phyloP scores from a whole-genome alignment of 2,888 invertebrate genomes.

The Portevinia maculata region DNA sequence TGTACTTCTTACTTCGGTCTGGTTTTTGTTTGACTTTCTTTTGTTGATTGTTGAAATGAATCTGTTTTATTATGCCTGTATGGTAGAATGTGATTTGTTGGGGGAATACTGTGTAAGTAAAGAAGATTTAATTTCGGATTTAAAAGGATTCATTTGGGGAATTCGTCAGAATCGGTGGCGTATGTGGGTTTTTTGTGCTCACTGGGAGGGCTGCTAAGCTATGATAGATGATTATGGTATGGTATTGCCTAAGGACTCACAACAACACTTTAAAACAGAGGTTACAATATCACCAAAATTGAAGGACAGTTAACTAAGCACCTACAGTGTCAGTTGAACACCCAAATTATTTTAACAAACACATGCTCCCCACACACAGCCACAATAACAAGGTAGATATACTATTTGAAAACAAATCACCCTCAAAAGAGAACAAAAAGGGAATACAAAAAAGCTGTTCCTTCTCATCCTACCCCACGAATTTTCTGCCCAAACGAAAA shows the following conservation, averaged over 20 bases:
- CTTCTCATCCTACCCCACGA: background rate
- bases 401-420: conserved; percentile 1
- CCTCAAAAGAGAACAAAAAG: background rate
- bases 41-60: conserved; percentile 54
- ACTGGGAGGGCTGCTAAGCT: background rate
- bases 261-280: no score
- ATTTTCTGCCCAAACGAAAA: background rate
- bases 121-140: background rate
- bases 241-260: no score
- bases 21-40: conserved; percentile 23
- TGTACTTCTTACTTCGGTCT: background rate
- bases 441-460: no score
- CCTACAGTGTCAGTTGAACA: background rate
- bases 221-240: no score
- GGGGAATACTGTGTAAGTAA: background rate
- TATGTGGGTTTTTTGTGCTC: background rate
- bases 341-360: background rate
- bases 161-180: background rate
- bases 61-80: conserved; percentile 25
- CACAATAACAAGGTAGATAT: background rate
- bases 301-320: background rate
- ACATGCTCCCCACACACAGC: background rate
- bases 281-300: no score
- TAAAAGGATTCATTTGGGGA: background rate
- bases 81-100: conserved; percentile 22